A percentile compares a stretch with the other conserved stretches of the same genome.
phyloP scores from a whole-genome alignment of 2,797 vertebrate genomes.

The Periparus ater region DNA sequence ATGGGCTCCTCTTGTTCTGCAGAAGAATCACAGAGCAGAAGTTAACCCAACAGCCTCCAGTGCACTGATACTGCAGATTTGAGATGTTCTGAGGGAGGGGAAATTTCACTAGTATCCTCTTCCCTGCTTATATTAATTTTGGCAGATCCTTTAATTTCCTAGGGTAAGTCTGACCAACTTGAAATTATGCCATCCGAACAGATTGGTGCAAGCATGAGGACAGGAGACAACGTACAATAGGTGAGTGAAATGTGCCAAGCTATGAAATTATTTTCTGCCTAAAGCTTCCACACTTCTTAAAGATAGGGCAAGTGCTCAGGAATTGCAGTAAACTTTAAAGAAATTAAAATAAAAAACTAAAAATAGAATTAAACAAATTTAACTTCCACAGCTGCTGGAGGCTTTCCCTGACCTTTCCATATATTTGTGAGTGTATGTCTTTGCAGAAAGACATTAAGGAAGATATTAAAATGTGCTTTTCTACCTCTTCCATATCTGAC shows the following conservation, averaged over 20 bases:
- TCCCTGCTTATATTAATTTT: neutral
- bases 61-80: neutral
- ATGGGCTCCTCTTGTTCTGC: neutral
- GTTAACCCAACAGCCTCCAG: neutral
- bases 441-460: neutral
- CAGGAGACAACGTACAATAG: neutral
- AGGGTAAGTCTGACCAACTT: neutral
- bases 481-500: neutral
- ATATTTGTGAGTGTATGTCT: neutral
- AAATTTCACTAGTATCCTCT: neutral
- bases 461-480: conserved; percentile 8
- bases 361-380: neutral
- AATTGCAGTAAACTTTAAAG: neutral
- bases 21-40: neutral
- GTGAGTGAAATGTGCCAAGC: neutral
- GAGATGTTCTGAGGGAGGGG: neutral
- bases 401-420: neutral
- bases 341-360: neutral
- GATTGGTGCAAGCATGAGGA: neutral
- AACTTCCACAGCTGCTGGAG: neutral
- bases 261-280: neutral
- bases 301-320: neutral
- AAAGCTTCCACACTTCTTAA: neutral
- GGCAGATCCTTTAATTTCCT: neutral
- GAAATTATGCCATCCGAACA: neutral